A percentile compares a stretch with the other conserved stretches of the same genome.
Evolutionary conservation across 2,797 vertebrate species (phyloP).

Genomic region (Naso thynnoides): DNA sequence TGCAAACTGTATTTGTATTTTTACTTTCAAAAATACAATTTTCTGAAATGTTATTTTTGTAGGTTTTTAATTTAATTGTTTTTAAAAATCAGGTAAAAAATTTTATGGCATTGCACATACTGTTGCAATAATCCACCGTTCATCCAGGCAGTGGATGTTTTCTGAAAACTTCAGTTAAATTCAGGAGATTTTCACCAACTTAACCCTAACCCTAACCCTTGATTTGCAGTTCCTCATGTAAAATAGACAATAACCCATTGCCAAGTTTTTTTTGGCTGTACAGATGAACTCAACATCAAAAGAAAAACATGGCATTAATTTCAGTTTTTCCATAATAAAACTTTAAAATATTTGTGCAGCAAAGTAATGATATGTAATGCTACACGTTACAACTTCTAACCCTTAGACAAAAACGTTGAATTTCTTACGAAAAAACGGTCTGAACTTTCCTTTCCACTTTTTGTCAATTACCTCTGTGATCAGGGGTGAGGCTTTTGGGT

Average conservation of each 20-base stretch:
- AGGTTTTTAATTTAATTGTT: neutral
- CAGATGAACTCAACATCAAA: no score
- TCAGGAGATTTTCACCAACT: neutral
- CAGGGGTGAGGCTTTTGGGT: neutral
- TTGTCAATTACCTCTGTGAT: neutral
- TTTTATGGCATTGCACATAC: neutral
- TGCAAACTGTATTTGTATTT: neutral
- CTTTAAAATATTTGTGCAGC: neutral
- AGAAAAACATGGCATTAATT: no score
- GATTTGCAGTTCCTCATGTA: no score
- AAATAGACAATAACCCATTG: no score
- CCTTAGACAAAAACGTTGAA: no score
- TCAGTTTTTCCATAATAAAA: neutral
- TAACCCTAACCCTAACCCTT: no score
- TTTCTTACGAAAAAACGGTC: neutral
- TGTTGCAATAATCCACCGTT: neutral
- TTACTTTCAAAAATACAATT: neutral
- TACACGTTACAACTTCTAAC: neutral
- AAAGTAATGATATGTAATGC: neutral
- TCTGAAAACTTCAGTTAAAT: conserved; percentile 1
- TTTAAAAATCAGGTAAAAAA: neutral
- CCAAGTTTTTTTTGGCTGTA: no score
- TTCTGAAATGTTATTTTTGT: neutral
- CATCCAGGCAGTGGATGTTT: accelerated
- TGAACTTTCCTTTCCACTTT: neutral